These are phyloP conservation scores for Eupelmus urozonus DNA, from an alignment of 2,888 invertebrate species.

Conservation along the genomic window DNA sequence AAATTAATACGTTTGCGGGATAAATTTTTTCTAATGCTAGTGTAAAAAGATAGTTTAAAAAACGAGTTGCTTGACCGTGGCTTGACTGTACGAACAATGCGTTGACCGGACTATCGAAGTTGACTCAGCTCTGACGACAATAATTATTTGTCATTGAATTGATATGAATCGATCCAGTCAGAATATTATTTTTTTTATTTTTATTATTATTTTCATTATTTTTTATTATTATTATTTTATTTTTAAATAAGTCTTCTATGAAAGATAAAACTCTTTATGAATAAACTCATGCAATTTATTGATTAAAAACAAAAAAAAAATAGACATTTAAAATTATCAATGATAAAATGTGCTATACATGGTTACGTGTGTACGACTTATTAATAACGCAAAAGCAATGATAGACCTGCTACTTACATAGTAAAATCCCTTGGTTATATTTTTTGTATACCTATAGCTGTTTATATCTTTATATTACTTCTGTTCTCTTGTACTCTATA, in stretches of 20 bases:
- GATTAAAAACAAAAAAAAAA: not conserved
- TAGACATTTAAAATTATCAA: not conserved
- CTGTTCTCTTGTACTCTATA: slow-evolving; percentile 29
- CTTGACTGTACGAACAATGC: not conserved
- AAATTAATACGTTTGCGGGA: not conserved
- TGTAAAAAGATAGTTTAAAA: not conserved
- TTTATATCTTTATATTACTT: slow-evolving; percentile 35
- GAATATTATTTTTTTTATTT: not conserved
- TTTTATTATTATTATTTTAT: not conserved
- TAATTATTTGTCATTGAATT: slow-evolving; percentile 18
- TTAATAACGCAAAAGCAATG: not conserved
- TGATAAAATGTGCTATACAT: not conserved
- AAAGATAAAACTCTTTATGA: not conserved
- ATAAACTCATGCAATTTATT: not conserved
- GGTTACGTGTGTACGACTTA: slow-evolving; percentile 5
- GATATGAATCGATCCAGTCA: not conserved
- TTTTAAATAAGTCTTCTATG: not conserved
- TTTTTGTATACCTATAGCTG: slow-evolving; percentile 48
- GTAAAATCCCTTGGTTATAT: slow-evolving; percentile 46
- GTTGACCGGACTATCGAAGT: not conserved
- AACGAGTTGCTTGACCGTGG: not conserved
- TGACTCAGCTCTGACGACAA: not conserved
- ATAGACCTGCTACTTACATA: not conserved
- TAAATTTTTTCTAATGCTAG: not conserved
- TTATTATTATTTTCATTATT: not conserved